Percentiles rank a stretch among this genome's conserved stretches.
Conservation (phyloP, 2,888 invertebrate genomes). For the Pemphredon lugubris region DNA sequence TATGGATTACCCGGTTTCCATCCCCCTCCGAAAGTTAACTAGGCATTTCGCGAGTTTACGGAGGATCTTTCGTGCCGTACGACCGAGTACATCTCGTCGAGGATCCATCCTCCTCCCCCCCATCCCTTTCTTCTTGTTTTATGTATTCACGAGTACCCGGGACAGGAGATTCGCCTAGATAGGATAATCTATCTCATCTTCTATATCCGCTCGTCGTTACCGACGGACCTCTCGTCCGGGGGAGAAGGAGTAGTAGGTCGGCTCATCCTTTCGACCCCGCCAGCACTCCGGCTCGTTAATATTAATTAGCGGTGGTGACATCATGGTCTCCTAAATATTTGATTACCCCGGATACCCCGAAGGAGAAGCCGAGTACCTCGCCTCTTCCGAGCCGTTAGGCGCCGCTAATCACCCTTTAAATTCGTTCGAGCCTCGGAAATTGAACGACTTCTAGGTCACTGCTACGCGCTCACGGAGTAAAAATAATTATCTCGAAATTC, state of each 20-base stretch:
- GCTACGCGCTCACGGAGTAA: conserved; percentile 19
- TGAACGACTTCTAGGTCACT: conserved; percentile 35
- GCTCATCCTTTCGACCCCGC: conserved; percentile 37
- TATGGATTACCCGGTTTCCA: background rate
- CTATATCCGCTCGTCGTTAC: conserved; percentile 16
- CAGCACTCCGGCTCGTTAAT: conserved; percentile 60
- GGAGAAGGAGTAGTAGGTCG: conserved; percentile 27
- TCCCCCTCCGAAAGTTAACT: conserved; percentile 2
- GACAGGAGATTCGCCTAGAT: conserved; percentile 15
- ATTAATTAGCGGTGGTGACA: conserved; percentile 65
- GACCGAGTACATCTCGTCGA: background rate
- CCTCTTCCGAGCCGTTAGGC: conserved; percentile 51
- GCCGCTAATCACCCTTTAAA: conserved; percentile 60
- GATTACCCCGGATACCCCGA: conserved; percentile 50
- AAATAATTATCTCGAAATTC: conserved; percentile 42
- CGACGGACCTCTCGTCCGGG: conserved; percentile 29
- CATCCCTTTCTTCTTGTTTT: conserved; percentile 30
- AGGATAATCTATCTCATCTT: conserved; percentile 48
- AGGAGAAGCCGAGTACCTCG: conserved; percentile 23
- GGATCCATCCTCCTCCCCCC: too few relatives aligned
- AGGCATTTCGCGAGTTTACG: background rate
- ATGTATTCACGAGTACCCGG: conserved; percentile 32
- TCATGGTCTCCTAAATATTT: conserved; percentile 66
- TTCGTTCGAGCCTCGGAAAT: conserved; percentile 50
- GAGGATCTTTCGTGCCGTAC: background rate